phyloP scores from a whole-genome alignment of 2,797 vertebrate genomes.

The Hydrolagus colliei region DNA sequence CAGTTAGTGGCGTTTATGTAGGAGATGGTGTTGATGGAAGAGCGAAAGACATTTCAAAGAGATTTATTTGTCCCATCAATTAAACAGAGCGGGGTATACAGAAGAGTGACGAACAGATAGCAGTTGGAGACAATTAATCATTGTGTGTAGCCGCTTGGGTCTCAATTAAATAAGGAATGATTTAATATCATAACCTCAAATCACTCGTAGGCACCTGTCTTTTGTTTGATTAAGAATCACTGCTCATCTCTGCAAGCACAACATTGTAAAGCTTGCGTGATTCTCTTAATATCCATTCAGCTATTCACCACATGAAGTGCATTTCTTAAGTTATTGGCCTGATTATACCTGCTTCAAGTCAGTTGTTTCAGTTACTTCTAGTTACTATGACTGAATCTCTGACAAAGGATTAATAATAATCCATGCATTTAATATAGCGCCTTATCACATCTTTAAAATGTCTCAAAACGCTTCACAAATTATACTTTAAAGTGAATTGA shows the following conservation, averaged over 20 bases:
- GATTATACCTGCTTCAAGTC: too few species aligned
- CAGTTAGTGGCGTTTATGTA: not conserved
- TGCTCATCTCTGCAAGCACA: not conserved
- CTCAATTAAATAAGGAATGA: conserved; percentile 4
- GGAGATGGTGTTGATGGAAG: not conserved
- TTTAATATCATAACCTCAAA: not conserved
- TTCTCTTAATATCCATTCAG: too few species aligned
- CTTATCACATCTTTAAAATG: too few species aligned
- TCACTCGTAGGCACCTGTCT: too few species aligned
- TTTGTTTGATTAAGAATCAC: conserved; percentile 13
- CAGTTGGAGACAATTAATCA: conserved; percentile 2
- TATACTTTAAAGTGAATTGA: too few species aligned
- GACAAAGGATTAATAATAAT: too few species aligned
- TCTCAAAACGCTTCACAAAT: too few species aligned
- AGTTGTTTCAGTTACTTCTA: too few species aligned
- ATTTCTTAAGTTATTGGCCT: too few species aligned
- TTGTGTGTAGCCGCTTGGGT: not conserved
- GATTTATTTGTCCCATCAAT: not conserved
- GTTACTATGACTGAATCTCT: too few species aligned
- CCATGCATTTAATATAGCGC: too few species aligned
- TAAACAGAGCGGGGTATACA: not conserved
- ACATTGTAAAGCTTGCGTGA: not conserved
- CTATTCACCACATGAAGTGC: too few species aligned
- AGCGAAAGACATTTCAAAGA: not conserved
- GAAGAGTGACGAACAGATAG: not conserved